These are phyloP conservation scores for Himalopsyche phryganea DNA, from an alignment of 1,140 invertebrate genomes.

Conservation along the genomic window DNA sequence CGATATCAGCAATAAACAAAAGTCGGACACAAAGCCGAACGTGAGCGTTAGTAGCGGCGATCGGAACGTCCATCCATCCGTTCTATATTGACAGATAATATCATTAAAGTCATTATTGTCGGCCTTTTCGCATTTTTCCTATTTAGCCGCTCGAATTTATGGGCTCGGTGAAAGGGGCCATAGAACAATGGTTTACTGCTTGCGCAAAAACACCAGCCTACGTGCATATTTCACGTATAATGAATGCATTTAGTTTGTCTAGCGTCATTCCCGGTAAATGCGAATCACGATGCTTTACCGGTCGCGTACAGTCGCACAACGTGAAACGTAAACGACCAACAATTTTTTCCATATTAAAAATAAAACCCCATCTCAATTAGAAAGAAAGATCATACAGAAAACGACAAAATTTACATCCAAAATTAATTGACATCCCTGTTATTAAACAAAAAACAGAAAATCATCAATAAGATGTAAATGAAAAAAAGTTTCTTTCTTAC, in stretches of 20 bases:
- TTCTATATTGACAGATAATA: conserved; percentile 28
- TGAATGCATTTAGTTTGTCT: conserved; percentile 30
- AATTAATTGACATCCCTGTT: too few relatives aligned
- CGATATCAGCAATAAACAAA: too few relatives aligned
- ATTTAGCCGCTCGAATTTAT: conserved; percentile 25
- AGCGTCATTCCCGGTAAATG: conserved; percentile 20
- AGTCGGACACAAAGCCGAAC: too few relatives aligned
- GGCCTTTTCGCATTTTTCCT: conserved; percentile 32
- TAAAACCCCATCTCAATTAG: too few relatives aligned
- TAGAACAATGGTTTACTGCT: conserved; percentile 17
- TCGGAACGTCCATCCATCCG: conserved; percentile 7
- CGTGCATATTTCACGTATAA: conserved; percentile 31
- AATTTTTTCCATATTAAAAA: too few relatives aligned
- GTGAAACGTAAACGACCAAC: too few relatives aligned
- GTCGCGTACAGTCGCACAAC: background rate
- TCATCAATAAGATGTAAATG: too few relatives aligned
- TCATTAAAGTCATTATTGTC: conserved; percentile 29
- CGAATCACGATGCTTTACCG: conserved; percentile 22
- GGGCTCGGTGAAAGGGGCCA: conserved; percentile 24
- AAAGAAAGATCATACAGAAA: too few relatives aligned
- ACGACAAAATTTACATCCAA: too few relatives aligned
- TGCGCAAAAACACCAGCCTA: conserved; percentile 26
- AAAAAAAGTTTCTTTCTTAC: too few relatives aligned
- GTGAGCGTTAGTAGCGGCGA: background rate
- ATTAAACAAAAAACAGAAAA: too few relatives aligned